Evolutionary conservation across 2,113 vertebrate genomes (phyloP).

Genomic region (Heliornis fulica): DNA sequence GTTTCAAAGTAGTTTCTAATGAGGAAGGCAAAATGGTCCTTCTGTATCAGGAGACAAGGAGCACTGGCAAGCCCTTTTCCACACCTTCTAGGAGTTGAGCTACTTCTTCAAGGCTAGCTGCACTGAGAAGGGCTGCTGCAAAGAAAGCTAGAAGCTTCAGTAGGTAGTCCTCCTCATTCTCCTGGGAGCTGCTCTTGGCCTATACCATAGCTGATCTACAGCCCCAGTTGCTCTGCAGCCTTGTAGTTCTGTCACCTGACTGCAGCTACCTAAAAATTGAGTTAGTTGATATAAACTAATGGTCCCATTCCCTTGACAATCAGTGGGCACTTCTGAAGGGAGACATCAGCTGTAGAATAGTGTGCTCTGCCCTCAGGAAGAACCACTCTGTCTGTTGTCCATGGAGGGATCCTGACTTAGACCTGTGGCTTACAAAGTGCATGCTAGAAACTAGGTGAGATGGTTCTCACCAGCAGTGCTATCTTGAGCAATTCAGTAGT

Average conservation of each 20-base stretch:
- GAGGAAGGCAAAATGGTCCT: not conserved
- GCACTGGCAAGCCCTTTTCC: not conserved
- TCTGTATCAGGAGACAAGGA: not conserved
- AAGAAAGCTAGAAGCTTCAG: not conserved
- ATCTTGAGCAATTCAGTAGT: accelerated
- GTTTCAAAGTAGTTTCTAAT: not conserved
- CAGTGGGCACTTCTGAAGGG: not conserved
- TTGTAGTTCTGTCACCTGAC: not conserved
- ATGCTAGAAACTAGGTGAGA: not conserved
- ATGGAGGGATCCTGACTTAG: not conserved
- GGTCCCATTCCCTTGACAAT: not conserved
- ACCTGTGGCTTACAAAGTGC: not conserved
- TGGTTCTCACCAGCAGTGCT: not conserved
- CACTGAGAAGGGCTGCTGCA: not conserved
- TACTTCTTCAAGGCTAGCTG: not conserved
- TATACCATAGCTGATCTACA: not conserved
- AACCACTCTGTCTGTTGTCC: not conserved
- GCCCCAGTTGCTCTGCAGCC: not conserved
- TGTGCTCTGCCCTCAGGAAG: not conserved
- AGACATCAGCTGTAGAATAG: not conserved
- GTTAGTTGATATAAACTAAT: not conserved
- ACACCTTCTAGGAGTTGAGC: too few species aligned
- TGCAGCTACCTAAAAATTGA: not conserved
- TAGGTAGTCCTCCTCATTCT: not conserved
- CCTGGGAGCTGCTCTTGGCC: not conserved